Base-by-base conservation (phyloP, 2,797 vertebrate species). In the Sebastolobus alascanus region DNA sequence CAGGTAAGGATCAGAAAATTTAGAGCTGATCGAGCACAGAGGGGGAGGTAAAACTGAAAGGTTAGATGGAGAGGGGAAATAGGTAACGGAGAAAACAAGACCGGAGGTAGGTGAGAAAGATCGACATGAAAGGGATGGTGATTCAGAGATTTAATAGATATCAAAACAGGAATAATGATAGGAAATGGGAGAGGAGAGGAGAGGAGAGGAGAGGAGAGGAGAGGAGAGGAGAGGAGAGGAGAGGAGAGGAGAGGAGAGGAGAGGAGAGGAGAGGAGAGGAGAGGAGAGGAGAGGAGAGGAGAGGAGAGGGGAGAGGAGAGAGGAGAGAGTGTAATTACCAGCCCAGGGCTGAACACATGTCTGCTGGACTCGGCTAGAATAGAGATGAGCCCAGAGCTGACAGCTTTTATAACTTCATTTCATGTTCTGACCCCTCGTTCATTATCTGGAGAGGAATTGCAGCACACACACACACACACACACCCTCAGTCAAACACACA, bases 381-480 rank as follows among this genome's bases (percentile, higher is more conserved):
- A 93, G 75, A 86, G 89, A 95, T 93, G 91, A 95, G 89, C 68
- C 54, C 70, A 58, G 40, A 76, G 65, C 87, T 87, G 92, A 92
- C 91, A 89, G 89, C 71, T 91, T 92, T 86, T 87, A 84, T 83
- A 90, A 86, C 90, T 88, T 90, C 22, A 92, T 93, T 92, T 92
- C 79, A 87, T 87, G 84, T 54, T 37, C 86, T 80, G 84, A 85
- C 68, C 77, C 68, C 58, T 89, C 22, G 1, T 84, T 88, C 73
- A 79, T 86, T 72, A 89, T 80, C 54, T 76, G 69, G 29, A 43
- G 77, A 85, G 65, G 25, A 86, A 79, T 66, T 67, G 56, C 70
- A 52, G 22, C 70, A 11, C 77, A 65, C 63, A 65, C 60, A 59
- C 55, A 29, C 58, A 29, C n/a, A 37, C 54, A 37, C 54, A 77